Evolutionary conservation across 2,888 invertebrate genomes (phyloP).

Genomic region (Spisula solida): DNA sequence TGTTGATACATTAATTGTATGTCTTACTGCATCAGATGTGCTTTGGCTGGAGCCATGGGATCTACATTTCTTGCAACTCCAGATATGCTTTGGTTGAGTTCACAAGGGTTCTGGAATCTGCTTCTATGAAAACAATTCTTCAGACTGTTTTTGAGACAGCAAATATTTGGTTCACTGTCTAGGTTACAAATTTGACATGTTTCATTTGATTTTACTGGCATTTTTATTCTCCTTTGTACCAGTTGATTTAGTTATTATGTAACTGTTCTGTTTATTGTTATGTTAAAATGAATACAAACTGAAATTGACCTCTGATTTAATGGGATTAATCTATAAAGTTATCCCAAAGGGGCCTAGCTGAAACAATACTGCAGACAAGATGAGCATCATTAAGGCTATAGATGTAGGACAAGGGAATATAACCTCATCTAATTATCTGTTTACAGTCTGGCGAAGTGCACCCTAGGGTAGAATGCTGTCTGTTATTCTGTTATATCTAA

Average conservation of each 20-base stretch:
- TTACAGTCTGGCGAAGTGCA: constrained; percentile 42
- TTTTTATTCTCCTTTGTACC: not conserved
- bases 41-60: too few relatives aligned
- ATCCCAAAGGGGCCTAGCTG: not conserved
- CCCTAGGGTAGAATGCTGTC: constrained; percentile 41
- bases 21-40: too few relatives aligned
- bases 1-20: not conserved
- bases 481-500: not conserved
- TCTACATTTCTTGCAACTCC: too few relatives aligned
- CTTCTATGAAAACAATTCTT: not conserved
- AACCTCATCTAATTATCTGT: constrained; percentile 32
- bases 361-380: constrained; percentile 23
- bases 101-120: not conserved
- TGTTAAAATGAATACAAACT: not conserved
- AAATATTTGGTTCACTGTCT: constrained; percentile 3
- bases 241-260: constrained; percentile 22
- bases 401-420: constrained; percentile 25
- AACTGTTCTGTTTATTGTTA: constrained; percentile 16
- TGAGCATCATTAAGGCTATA: constrained; percentile 25
- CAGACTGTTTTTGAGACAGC: not conserved
- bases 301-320: constrained; percentile 39
- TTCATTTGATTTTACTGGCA: not conserved
- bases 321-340: constrained; percentile 6
- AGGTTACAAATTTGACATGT: not conserved
- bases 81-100: not conserved